Percentiles rank a stretch among this genome's conserved stretches.
Evolutionary conservation across 1,140 invertebrate genomes (phyloP).

Genomic region (Drosophila miranda): DNA sequence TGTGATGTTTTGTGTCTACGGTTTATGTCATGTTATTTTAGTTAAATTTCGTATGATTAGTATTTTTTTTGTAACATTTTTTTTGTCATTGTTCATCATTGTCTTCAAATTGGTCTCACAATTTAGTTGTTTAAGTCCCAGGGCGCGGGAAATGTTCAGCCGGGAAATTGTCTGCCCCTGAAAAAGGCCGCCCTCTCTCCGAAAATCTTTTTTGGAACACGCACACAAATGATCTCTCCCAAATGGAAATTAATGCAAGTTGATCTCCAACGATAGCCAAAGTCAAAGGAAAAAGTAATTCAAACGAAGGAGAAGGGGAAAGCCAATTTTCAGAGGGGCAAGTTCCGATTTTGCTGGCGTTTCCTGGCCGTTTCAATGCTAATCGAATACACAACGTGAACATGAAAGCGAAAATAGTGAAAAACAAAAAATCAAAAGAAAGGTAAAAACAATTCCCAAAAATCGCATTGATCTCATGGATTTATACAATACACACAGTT

Average conservation of each 20-base stretch:
- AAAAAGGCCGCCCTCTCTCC: slow-evolving; percentile 27
- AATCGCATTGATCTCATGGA: slow-evolving; percentile 82
- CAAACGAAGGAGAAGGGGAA: background rate
- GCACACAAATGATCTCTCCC: slow-evolving; percentile 71
- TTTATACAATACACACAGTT: slow-evolving; percentile 74
- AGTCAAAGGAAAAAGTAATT: slow-evolving; percentile 36
- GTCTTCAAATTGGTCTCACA: slow-evolving; percentile 79
- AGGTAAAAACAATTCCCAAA: slow-evolving; percentile 80
- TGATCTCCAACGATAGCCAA: slow-evolving; percentile 76
- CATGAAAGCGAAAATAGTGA: slow-evolving; percentile 44
- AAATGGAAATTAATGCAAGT: slow-evolving; percentile 65
- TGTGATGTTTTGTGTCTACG: slow-evolving; percentile 72
- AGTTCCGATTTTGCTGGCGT: slow-evolving; percentile 45
- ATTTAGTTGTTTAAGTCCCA: slow-evolving; percentile 60
- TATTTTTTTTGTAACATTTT: slow-evolving; percentile 48
- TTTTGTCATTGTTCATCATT: slow-evolving; percentile 62
- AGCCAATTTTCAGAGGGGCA: slow-evolving; percentile 14
- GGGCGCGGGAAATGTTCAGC: slow-evolving; percentile 36
- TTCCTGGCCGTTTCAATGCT: slow-evolving; percentile 71
- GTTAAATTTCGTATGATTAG: slow-evolving; percentile 71
- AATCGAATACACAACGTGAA: slow-evolving; percentile 63
- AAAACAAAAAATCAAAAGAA: slow-evolving; percentile 47
- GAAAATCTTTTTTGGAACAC: slow-evolving; percentile 50
- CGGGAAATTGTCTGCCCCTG: slow-evolving; percentile 28
- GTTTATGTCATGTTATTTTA: slow-evolving; percentile 67